Conservation (phyloP, 2,888 invertebrate species). For the Pterostichus madidus region DNA sequence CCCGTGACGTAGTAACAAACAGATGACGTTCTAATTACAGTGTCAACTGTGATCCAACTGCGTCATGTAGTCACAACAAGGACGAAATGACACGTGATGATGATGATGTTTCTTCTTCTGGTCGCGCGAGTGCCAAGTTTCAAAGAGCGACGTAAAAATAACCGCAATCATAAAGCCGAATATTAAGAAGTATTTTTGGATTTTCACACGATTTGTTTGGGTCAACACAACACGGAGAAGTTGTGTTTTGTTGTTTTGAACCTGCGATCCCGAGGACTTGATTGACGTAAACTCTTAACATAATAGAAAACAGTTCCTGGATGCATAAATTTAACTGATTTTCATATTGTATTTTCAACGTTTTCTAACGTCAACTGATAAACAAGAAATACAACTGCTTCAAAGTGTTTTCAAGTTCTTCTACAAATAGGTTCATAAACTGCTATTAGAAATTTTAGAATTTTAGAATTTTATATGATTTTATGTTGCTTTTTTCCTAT, state of each 20-base stretch:
- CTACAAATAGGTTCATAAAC: no score
- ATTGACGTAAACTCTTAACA: not conserved
- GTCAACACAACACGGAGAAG: not conserved
- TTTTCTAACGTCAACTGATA: no score
- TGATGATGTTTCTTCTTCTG: conserved; percentile 44
- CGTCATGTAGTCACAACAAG: conserved; percentile 52
- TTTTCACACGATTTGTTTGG: conserved; percentile 32
- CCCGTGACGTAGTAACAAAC: conserved; percentile 34
- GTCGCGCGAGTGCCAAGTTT: conserved; percentile 50
- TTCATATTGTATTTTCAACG: no score
- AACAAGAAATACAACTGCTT: no score
- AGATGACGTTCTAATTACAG: conserved; percentile 51
- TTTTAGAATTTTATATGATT: no score
- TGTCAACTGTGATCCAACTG: conserved; percentile 48
- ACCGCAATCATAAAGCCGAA: conserved; percentile 3
- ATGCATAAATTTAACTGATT: not conserved
- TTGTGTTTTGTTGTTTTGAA: not conserved
- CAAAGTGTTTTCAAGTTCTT: no score
- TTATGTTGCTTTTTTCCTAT: no score
- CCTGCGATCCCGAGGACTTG: not conserved
- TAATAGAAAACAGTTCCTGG: not conserved
- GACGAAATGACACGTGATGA: conserved; percentile 51
- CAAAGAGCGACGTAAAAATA: conserved; percentile 61
- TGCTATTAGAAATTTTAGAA: no score
- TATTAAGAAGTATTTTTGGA: not conserved